Percentiles rank a stretch among this genome's conserved stretches.
These are phyloP conservation scores for Capricornis sumatraensis DNA, from an alignment of 2,113 vertebrate genomes.

Conservation along the genomic window DNA sequence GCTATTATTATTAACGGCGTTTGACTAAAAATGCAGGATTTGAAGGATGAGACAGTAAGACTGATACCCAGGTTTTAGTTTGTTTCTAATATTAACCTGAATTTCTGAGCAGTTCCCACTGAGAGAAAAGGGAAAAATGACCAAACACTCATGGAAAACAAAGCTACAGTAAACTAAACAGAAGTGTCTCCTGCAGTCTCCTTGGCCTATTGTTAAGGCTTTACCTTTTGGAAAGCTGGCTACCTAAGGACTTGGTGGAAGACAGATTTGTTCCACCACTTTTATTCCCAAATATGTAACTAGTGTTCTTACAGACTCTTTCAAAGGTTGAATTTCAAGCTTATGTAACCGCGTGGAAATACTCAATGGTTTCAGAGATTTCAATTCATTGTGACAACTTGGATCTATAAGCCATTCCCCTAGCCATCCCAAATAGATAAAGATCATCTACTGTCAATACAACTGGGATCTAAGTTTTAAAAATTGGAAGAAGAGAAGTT, in stretches of 20 bases:
- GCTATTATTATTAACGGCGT: not conserved
- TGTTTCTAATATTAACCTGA: not conserved
- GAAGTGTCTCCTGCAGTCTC: not conserved
- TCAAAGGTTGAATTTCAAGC: slow-evolving; percentile 43
- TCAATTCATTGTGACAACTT: slow-evolving; percentile 56
- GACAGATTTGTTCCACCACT: slow-evolving; percentile 24
- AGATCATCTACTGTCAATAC: slow-evolving; percentile 51
- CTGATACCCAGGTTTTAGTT: not conserved
- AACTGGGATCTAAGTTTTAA: slow-evolving; percentile 3
- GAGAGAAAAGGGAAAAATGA: not conserved
- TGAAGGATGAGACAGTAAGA: not conserved
- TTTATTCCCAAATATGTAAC: slow-evolving; percentile 48
- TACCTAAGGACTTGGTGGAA: not conserved
- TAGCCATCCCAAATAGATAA: slow-evolving; percentile 63
- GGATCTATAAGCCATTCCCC: slow-evolving; percentile 37
- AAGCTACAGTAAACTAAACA: not conserved
- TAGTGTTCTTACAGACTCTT: not conserved
- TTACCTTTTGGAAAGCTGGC: not conserved
- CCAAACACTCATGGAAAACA: not conserved
- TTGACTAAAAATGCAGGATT: not conserved
- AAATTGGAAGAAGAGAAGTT: slow-evolving; percentile 7
- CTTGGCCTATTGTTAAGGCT: not conserved
- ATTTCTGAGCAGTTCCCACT: not conserved
- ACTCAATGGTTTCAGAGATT: slow-evolving; percentile 22
- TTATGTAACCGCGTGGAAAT: slow-evolving; percentile 57